These are phyloP conservation scores for Melitaea athalia DNA, from an alignment of 2,888 invertebrate genomes.

Conservation along the genomic window DNA sequence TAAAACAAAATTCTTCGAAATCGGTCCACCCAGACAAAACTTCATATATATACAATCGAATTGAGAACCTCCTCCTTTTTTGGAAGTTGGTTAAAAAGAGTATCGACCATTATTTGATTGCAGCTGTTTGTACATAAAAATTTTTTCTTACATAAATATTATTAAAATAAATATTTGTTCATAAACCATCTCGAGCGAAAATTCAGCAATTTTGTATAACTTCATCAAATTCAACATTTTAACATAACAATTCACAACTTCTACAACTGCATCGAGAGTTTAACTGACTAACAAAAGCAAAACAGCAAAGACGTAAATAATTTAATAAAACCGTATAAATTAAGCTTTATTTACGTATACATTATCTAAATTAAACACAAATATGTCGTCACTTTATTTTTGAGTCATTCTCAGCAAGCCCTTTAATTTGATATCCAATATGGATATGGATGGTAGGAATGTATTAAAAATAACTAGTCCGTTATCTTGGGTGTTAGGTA, in stretches of 20 bases:
- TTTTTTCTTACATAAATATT: background rate
- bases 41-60: too few species aligned
- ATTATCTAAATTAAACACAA: slow-evolving; percentile 9
- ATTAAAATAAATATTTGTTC: background rate
- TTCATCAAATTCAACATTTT: slow-evolving; percentile 31
- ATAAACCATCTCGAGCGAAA: slow-evolving; percentile 10
- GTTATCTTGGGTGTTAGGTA: too few species aligned
- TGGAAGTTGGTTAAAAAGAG: too few species aligned
- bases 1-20: too few species aligned
- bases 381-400: background rate
- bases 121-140: too few species aligned
- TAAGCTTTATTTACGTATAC: slow-evolving; percentile 8
- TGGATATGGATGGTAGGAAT: too few species aligned
- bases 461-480: too few species aligned
- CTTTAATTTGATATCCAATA: too few species aligned
- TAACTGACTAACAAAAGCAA: slow-evolving; percentile 28
- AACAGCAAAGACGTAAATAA: slow-evolving; percentile 29
- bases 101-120: too few species aligned
- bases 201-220: slow-evolving; percentile 22
- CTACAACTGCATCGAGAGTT: slow-evolving; percentile 27
- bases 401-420: too few species aligned
- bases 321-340: slow-evolving; percentile 23
- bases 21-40: too few species aligned
- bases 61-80: too few species aligned
- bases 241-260: slow-evolving; percentile 32